phyloP scores from a whole-genome alignment of 2,888 invertebrate genomes.

The Oscheius sp. region DNA sequence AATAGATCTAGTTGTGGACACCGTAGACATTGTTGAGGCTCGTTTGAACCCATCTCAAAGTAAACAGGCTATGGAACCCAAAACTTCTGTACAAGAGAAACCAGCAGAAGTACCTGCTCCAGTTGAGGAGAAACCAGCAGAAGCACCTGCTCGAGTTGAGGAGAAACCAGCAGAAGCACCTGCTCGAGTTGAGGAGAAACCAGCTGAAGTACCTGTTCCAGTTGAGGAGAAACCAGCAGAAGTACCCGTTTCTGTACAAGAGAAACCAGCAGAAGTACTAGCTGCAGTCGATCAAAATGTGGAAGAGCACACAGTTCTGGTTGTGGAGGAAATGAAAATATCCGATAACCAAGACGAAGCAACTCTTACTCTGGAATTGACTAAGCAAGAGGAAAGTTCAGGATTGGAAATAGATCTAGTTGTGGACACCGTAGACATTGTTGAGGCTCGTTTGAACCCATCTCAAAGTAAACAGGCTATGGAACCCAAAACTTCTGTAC shows the following conservation, averaged over 20 bases:
- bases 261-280: background rate
- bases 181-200: conserved; percentile 9
- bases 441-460: background rate
- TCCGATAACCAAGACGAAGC: background rate
- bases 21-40: no score
- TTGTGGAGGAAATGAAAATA: background rate
- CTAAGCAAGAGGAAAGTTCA: background rate
- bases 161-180: conserved; percentile 2
- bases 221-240: conserved; percentile 1
- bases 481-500: no score
- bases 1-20: no score
- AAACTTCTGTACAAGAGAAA: conserved; percentile 3
- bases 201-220: conserved; percentile 12
- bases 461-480: background rate
- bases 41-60: no score
- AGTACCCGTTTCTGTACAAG: background rate
- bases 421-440: background rate
- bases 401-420: conserved; percentile 7
- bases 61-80: no score
- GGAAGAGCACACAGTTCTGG: background rate
- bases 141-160: conserved; percentile 2
- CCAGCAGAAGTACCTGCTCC: conserved; percentile 5
- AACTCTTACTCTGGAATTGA: background rate
- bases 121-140: conserved; percentile 3
- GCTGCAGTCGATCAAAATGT: conserved; percentile 19